Conservation (phyloP, 37 sponge, comb jelly and placozoan genomes). For the Bolinopsis microptera region DNA sequence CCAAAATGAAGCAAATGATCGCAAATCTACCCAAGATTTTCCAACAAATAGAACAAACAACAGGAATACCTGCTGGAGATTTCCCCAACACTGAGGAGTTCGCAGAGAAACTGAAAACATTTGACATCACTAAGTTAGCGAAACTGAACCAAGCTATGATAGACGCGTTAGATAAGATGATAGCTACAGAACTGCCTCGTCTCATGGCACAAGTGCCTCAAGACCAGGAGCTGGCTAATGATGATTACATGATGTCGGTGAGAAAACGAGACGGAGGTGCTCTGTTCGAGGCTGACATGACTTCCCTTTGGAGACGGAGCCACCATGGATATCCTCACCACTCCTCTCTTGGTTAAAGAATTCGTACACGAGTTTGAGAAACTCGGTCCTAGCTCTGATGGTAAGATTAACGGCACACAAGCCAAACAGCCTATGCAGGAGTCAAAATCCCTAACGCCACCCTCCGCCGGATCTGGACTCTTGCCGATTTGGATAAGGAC, state of each 20-base stretch:
- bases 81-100: conserved; percentile 80
- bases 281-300: conserved; percentile 30
- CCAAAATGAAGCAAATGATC: conserved; percentile 87
- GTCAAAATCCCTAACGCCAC: conserved; percentile 91
- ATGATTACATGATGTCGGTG: conserved; percentile 73
- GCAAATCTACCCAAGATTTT: conserved; percentile 76
- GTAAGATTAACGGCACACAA: conserved; percentile 49
- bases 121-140: conserved; percentile 82
- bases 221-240: conserved; percentile 80
- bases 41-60: conserved; percentile 74
- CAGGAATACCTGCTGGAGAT: conserved; percentile 84
- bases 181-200: conserved; percentile 80
- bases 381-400: conserved; percentile 32
- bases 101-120: conserved; percentile 74
- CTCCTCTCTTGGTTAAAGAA: conserved; percentile 21
- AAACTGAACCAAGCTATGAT: conserved; percentile 80
- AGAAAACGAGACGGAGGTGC: conserved; percentile 30
- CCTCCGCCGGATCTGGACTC: conserved; percentile 84
- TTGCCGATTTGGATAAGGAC: conserved; percentile 91
- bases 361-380: conserved; percentile 47
- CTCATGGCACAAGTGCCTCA: conserved; percentile 87
- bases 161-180: conserved; percentile 84
- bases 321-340: conserved; percentile 33
- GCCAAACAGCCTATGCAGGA: conserved; percentile 76
- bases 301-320: conserved; percentile 41